Conservation (phyloP, 2,797 vertebrate species). For the Onychomys arenicola region DNA sequence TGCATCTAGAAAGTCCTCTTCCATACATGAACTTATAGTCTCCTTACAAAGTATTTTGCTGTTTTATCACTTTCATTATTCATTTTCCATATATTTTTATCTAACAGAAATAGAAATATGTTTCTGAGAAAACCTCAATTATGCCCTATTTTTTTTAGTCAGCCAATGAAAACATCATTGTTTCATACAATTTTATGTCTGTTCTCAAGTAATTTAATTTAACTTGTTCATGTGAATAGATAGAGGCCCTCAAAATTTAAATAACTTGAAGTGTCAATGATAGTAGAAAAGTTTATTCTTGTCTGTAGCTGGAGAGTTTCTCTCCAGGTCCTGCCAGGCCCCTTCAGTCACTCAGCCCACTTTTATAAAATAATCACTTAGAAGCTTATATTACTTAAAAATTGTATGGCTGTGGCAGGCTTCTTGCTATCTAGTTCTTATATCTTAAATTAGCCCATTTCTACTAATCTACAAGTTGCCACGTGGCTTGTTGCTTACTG, state of each 20-base stretch:
- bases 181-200: not conserved
- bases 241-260: not conserved
- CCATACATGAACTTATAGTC: not conserved
- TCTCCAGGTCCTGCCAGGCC: too few relatives aligned
- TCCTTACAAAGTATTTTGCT: constrained; percentile 12
- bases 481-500: too few relatives aligned
- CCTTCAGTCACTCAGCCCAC: too few relatives aligned
- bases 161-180: not conserved
- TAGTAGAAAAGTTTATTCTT: not conserved
- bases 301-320: too few relatives aligned
- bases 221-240: not conserved
- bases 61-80: not conserved
- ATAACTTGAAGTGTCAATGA: not conserved
- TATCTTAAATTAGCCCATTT: too few relatives aligned
- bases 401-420: too few relatives aligned
- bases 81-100: constrained; percentile 10
- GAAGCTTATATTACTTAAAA: too few relatives aligned
- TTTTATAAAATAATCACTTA: too few relatives aligned
- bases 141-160: not conserved
- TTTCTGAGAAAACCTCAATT: constrained; percentile 17
- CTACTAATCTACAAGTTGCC: too few relatives aligned
- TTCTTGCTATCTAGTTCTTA: too few relatives aligned
- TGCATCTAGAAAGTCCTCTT: not conserved
- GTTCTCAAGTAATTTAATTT: constrained; percentile 16
- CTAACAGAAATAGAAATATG: not conserved